Evolutionary conservation across 2,113 vertebrate species (phyloP), one percentile per base, ranked within the genome.

Genomic region (Myanophis thanlyinensis): DNA sequence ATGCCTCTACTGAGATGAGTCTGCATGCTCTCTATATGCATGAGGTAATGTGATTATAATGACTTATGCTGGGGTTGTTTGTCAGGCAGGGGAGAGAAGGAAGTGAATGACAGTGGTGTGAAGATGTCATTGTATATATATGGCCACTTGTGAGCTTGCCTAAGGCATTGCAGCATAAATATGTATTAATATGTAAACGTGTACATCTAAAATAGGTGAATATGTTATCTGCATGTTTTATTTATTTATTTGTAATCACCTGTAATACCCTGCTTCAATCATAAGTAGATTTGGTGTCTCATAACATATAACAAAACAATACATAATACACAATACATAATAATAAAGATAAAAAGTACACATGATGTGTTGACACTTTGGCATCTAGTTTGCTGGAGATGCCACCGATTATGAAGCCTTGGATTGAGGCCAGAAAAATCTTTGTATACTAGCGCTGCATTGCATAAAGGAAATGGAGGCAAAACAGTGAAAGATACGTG

Each of bases 11-110:
- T 0, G 99, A 99, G 97, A 99, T 99, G 99, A 99, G 99, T 96
- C 98, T 99, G 91, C 99, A 99, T 0, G 99, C 99, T 4, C 97
- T 99, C 95, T 99, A 99, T 95, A 99, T 99, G 97, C 99, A 99
- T 1, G 99, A 99, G 98, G 99, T 99, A 94, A 98, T 98, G 53
- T 85, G 86, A 18, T 23, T 51, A 44, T 25, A 59, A 88, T 40
- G 62, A 54, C 40, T 23, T 49, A 11, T 85, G 30, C 35, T 52
- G 84, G 53, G 35, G 73, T 6, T 40, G 18, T 40, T 80, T 22
- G 67, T 73, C n/a, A 18, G 73, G 18, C 30, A 15, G 7, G 73
- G 73, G 73, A 80, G 73, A n/a, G 73, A 18, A 80, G 18, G 73
- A 40, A 80, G 35, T 20, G 6, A 80, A 80, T 22, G 18, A 80